Percentiles rank a stretch among this genome's conserved stretches.
These are phyloP conservation scores for Pachypsylla venusta DNA, from an alignment of 1,140 invertebrate species.

Conservation along the genomic window DNA sequence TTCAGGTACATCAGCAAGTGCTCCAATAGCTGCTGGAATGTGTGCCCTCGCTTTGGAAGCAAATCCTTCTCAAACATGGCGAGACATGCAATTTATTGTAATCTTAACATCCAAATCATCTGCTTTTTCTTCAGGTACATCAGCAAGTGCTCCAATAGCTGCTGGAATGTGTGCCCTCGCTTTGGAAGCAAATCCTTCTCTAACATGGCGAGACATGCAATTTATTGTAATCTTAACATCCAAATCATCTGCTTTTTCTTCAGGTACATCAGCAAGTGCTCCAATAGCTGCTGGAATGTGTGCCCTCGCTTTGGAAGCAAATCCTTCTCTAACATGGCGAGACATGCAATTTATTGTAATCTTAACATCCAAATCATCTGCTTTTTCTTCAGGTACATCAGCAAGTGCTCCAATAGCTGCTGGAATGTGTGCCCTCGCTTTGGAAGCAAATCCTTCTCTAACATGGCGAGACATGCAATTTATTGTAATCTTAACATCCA, in stretches of 20 bases:
- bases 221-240: constrained; percentile 91
- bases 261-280: constrained; percentile 82
- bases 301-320: constrained; percentile 86
- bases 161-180: constrained; percentile 89
- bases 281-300: constrained; percentile 90
- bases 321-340: constrained; percentile 84
- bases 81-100: constrained; percentile 95
- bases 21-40: constrained; percentile 88
- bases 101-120: constrained; percentile 70
- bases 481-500: constrained; percentile 82
- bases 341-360: constrained; percentile 97
- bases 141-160: constrained; percentile 86
- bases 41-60: constrained; percentile 87
- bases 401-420: constrained; percentile 91
- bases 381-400: constrained; percentile 66
- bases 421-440: constrained; percentile 80
- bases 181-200: constrained; percentile 78
- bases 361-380: constrained; percentile 69
- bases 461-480: constrained; percentile 98
- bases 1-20: constrained; percentile 77
- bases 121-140: constrained; percentile 50
- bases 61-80: constrained; percentile 84
- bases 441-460: constrained; percentile 84
- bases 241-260: too few relatives aligned
- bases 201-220: constrained; percentile 97